These are phyloP conservation scores for Drosophila nigrodunni DNA, from an alignment of 1,140 invertebrate species.

Conservation along the genomic window DNA sequence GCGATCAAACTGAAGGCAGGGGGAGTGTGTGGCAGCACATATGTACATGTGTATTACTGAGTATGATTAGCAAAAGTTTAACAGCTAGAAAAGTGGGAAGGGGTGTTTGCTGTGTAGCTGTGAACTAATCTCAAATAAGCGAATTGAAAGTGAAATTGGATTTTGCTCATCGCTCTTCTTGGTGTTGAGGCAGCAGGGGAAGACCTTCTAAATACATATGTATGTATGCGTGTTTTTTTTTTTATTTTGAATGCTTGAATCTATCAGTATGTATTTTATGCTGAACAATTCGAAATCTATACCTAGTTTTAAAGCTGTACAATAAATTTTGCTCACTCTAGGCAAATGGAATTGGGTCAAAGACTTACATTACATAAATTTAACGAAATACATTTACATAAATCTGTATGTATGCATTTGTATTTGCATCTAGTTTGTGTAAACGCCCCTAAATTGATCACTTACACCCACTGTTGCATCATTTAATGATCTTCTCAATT, in stretches of 20 bases:
- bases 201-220: constrained; percentile 1
- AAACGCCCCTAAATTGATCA: neutral
- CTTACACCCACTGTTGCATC: neutral
- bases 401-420: neutral
- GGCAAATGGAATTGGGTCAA: constrained; percentile 17
- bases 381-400: constrained; percentile 4
- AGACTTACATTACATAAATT: constrained; percentile 1
- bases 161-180: constrained; percentile 7
- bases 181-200: constrained; percentile 1
- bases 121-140: constrained; percentile 44
- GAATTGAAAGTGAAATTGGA: constrained; percentile 52
- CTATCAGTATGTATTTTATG: constrained; percentile 12
- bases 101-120: neutral
- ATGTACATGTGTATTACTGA: constrained; percentile 23
- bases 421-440: neutral
- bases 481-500: neutral
- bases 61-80: constrained; percentile 34
- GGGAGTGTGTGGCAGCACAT: constrained; percentile 5
- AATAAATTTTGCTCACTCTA: constrained; percentile 11
- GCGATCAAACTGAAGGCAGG: neutral
- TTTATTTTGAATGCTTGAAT: constrained; percentile 11
- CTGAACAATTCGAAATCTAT: constrained; percentile 10
- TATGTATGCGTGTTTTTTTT: neutral
- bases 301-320: constrained; percentile 9
- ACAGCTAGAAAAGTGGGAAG: neutral